A percentile compares a stretch with the other conserved stretches of the same genome.
These are phyloP conservation scores for Ditula angustiorana DNA, from an alignment of 2,888 invertebrate genomes.

Conservation along the genomic window DNA sequence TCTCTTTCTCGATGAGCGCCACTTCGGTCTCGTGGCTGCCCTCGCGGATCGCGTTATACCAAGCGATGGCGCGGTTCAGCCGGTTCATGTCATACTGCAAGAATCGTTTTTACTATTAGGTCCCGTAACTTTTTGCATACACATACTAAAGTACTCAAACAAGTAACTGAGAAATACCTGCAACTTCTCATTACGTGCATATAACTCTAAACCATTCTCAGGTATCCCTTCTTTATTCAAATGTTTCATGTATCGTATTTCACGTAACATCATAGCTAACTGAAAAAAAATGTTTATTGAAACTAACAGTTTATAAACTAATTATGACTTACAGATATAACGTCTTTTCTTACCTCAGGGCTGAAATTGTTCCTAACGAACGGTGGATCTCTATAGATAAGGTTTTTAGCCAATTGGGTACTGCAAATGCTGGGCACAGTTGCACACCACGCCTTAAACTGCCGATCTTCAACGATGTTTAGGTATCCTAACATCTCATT, in stretches of 20 bases:
- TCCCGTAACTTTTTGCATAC: neutral
- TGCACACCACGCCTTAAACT: constrained; percentile 89
- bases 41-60: constrained; percentile 93
- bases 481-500: constrained; percentile 89
- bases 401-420: constrained; percentile 85
- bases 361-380: constrained; percentile 89
- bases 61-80: constrained; percentile 87
- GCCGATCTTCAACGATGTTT: constrained; percentile 85
- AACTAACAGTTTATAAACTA: neutral
- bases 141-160: neutral
- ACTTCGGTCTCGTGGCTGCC: constrained; percentile 92
- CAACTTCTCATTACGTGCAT: constrained; percentile 88
- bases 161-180: constrained; percentile 69
- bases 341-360: constrained; percentile 74
- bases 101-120: neutral
- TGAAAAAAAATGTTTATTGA: constrained; percentile 56
- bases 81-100: constrained; percentile 83
- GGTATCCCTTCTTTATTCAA: constrained; percentile 88
- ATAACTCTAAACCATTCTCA: constrained; percentile 87
- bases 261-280: constrained; percentile 91
- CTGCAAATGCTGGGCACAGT: constrained; percentile 88
- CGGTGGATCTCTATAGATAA: constrained; percentile 84
- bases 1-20: constrained; percentile 90
- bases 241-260: constrained; percentile 92
- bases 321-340: neutral